Evolutionary conservation across 1,140 invertebrate species (phyloP), one percentile per base, ranked within the genome.

Genomic region (Pissodes strobi): DNA sequence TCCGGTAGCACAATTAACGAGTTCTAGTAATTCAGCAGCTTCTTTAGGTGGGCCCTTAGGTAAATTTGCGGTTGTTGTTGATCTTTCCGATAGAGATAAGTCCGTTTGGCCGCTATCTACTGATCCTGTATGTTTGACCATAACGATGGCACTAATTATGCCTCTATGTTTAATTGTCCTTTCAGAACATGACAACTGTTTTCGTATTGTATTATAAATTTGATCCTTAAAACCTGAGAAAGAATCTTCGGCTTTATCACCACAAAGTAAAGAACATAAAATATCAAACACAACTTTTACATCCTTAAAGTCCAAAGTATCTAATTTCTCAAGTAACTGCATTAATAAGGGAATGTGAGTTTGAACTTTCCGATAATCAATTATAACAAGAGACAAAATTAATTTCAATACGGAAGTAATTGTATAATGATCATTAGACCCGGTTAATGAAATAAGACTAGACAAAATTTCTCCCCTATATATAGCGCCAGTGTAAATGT

Each of bases 141-240:
- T 73, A 34, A 80, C 75, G 12, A 82, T 76, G 25, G 78, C 75
- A 4, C 77, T 75, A 58, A 82, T 76, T 13, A 82, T 80, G 4
- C 82, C 82, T 61, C 78, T 76, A 12, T 77, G 75, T 64, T 82
- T 82, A 0, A 80, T 64, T 6, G 21, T 48, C 17, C 74, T 72
- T 39, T 82, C 79, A 5, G 79, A 74, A 69, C 80, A 82, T 5
- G 81, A 80, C n/a, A 88, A 74, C 67, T 87, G 83, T 65, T 88
- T 88, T 37, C 84, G 81, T 1, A 87, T 74, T 1, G 87, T 56
- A 76, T 87, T 86, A 64, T 81, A 81, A 25, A 88, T 79, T 67
- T 87, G 85, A 69, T 87, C 82, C 52, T 82, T 79, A n/a, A 87
- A 73, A 6, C 78, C 74, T 17, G 79, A 72, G 41, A 81, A 76